phyloP scores from a whole-genome alignment of 1,140 invertebrate genomes.

The Reticulitermes speratus region DNA sequence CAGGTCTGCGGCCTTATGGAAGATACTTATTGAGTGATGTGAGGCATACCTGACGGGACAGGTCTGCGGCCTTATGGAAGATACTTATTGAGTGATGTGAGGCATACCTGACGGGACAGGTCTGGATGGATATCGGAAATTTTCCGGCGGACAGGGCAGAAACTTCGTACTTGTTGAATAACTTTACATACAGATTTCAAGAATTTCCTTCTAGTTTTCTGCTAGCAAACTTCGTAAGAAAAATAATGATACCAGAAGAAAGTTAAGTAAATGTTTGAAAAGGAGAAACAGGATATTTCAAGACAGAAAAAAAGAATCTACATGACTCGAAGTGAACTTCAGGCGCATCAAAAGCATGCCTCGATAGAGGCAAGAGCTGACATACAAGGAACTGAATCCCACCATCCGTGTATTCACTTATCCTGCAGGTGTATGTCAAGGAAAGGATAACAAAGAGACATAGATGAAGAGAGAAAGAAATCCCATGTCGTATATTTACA shows the following conservation, averaged over 20 bases:
- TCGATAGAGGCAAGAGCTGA: neutral
- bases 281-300: neutral
- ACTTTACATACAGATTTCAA: neutral
- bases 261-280: neutral
- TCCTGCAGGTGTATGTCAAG: neutral
- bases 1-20: no score
- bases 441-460: neutral
- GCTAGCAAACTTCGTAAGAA: neutral
- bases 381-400: neutral
- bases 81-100: neutral
- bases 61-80: no score
- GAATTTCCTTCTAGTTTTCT: neutral
- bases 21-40: no score
- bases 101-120: neutral
- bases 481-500: no score
- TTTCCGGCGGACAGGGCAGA: neutral
- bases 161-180: neutral
- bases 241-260: neutral
- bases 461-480: neutral
- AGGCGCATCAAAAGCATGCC: neutral
- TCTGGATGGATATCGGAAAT: neutral
- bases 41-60: no score
- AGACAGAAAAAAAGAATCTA: neutral
- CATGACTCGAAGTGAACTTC: neutral
- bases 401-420: neutral